A percentile compares a stretch with the other conserved stretches of the same genome.
Evolutionary conservation across 2,797 vertebrate genomes (phyloP).

Genomic region (Otus scops): DNA sequence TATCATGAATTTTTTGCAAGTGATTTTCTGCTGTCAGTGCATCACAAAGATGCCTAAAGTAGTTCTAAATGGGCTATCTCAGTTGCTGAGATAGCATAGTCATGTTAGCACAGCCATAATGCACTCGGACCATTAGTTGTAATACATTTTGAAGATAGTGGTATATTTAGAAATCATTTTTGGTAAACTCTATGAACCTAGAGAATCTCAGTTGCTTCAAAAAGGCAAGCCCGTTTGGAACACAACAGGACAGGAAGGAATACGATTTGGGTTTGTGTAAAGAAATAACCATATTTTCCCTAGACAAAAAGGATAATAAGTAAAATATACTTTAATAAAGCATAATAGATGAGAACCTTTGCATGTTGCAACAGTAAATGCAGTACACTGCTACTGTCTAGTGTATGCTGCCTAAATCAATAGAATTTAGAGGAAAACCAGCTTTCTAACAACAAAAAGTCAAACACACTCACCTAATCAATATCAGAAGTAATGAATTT

Average conservation of each 20-base stretch:
- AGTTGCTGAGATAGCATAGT: background rate
- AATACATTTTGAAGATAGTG: background rate
- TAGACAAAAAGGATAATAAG: background rate
- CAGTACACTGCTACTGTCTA: conserved; percentile 67
- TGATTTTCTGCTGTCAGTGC: background rate
- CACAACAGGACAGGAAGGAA: background rate
- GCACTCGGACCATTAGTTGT: background rate
- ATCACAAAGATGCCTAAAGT: background rate
- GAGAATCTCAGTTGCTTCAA: background rate
- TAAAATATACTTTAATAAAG: conserved; percentile 54
- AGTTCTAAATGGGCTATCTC: background rate
- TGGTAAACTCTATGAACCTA: background rate
- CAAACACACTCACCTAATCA: conserved; percentile 73
- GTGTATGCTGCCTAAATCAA: conserved; percentile 66
- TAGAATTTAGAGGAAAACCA: conserved; percentile 67
- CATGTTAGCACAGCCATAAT: background rate
- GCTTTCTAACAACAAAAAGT: conserved; percentile 53
- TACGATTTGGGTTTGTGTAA: background rate
- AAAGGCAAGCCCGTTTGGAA: background rate
- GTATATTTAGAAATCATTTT: conserved; percentile 1
- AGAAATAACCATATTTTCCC: background rate
- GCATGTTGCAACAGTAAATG: conserved; percentile 44
- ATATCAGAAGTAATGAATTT: conserved; percentile 71
- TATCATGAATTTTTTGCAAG: background rate
- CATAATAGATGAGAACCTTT: conserved; percentile 13